Evolutionary conservation across 2,888 invertebrate genomes (phyloP).

Genomic region (Drosophila emarginata): DNA sequence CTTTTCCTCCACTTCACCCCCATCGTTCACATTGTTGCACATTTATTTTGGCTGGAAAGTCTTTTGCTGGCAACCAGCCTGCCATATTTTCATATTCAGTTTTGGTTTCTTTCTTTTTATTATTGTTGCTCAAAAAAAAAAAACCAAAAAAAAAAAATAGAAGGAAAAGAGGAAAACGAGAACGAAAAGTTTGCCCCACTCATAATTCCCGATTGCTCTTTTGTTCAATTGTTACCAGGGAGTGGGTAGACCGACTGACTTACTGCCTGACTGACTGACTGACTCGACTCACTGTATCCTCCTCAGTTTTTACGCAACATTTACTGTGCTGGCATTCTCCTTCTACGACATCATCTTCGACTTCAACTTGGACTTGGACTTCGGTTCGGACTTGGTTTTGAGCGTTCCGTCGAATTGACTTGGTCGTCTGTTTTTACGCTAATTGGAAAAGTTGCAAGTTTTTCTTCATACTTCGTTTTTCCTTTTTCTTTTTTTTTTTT

Average conservation of each 20-base stretch:
- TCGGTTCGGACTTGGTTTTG: background rate
- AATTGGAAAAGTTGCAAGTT: constrained; percentile 80
- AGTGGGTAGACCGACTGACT: constrained; percentile 31
- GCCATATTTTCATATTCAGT: constrained; percentile 36
- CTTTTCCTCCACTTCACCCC: background rate
- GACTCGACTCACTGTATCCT: constrained; percentile 32
- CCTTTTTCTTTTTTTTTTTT: background rate
- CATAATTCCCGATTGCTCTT: constrained; percentile 76
- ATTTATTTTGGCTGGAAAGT: constrained; percentile 60
- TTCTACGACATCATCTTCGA: constrained; percentile 38
- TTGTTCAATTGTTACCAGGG: constrained; percentile 63
- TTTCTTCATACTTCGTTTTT: constrained; percentile 42
- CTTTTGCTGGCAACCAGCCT: constrained; percentile 30
- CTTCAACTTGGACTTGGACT: constrained; percentile 30
- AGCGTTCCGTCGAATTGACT: constrained; percentile 40
- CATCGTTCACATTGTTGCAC: constrained; percentile 61
- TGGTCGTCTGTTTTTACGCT: constrained; percentile 67
- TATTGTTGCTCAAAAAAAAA: constrained; percentile 50
- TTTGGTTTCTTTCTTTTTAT: constrained; percentile 38
- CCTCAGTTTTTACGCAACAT: constrained; percentile 71
- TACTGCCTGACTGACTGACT: background rate
- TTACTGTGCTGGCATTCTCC: constrained; percentile 48
- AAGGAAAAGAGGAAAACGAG: constrained; percentile 24
- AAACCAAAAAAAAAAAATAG: too few relatives aligned
- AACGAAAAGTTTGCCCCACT: constrained; percentile 64